Base-by-base conservation (phyloP, 2,888 invertebrate genomes). In the Dusona sp. region DNA sequence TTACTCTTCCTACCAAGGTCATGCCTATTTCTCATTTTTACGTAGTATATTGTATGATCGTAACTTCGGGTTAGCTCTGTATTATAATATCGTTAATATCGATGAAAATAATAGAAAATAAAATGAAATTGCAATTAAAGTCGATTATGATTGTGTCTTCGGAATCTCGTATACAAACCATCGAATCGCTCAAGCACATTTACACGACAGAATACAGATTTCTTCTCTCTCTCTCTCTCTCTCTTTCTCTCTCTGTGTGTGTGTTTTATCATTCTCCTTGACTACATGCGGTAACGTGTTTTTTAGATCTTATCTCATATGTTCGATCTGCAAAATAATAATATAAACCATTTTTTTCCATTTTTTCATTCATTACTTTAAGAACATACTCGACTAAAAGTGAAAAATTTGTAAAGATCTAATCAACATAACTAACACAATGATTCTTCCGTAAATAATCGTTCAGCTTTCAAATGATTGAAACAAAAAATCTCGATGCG, bases 231-330 rank as follows among this genome's bases (percentile, higher is more conserved):
- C n/a, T n/a, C n/a, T n/a, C n/a, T n/a, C n/a, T n/a, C n/a, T n/a
- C n/a, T n/a, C n/a, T 65, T 22, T 57, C n/a, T 3, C 7, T 68
- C 36, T 61, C n/a, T 22, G 68, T 61, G 16, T 33, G 61, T 74
- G 25, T 38, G 61, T 83, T 51, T 45, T 36, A 42, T 67, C 61
- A 8, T 19, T 68, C 36, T 68, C n/a, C 61, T 74, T 74, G 75
- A 77, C 77, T 77, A 72, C 74, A 36, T 22, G 54, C 57, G 80
- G 80, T 84, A 84, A 84, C 81, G 81, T 33, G 45, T 61, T 38
- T 25, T 45, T 68, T 45, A 38, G 74, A 29, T 64, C 64, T 57
- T 48, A 78, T 81, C 61, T 61, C 68, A 45, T 36, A 36, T 64
- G 25, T 80, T 25, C 13, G 22, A 68, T 67, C 61, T 65, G 73